phyloP scores from a whole-genome alignment of 2,113 vertebrate species.

The Athene cunicularia region DNA sequence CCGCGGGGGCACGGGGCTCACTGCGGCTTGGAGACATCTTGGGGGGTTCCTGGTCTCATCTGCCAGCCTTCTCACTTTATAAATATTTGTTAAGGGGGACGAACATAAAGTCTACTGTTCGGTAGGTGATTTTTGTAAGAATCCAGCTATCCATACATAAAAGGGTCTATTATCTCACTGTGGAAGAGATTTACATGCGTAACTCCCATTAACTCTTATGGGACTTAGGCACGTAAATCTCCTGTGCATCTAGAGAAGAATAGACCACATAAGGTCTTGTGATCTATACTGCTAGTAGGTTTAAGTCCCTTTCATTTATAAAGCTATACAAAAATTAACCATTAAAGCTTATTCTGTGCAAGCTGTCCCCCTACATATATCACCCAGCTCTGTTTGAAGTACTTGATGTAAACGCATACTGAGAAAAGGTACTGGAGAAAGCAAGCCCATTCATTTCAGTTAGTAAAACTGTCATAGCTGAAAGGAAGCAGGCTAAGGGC shows the following conservation, averaged over 20 bases:
- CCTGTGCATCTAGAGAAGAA: slow-evolving; percentile 54
- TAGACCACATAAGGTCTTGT: slow-evolving; percentile 36
- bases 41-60: slow-evolving; percentile 26
- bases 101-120: slow-evolving; percentile 48
- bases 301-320: slow-evolving; percentile 50
- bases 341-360: slow-evolving; percentile 51
- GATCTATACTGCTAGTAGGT: slow-evolving; percentile 43
- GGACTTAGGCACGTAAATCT: slow-evolving; percentile 55
- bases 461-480: slow-evolving; percentile 82
- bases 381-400: slow-evolving; percentile 56
- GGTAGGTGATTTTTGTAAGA: slow-evolving; percentile 62
- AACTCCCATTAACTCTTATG: slow-evolving; percentile 63
- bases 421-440: slow-evolving; percentile 65
- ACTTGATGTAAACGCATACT: neutral
- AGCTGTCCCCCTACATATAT: slow-evolving; percentile 41
- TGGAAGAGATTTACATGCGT: slow-evolving; percentile 60
- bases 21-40: neutral
- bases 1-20: neutral
- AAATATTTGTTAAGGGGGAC: slow-evolving; percentile 67
- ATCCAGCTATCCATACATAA: slow-evolving; percentile 53
- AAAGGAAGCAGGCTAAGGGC: slow-evolving; percentile 71
- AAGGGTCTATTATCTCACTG: slow-evolving; percentile 64
- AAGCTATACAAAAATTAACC: slow-evolving; percentile 54
- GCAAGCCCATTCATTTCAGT: slow-evolving; percentile 78
- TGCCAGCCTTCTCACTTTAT: slow-evolving; percentile 26